A percentile compares a stretch with the other conserved stretches of the same genome.
phyloP scores from a whole-genome alignment of 2,888 invertebrate species.

The Ligdia adustata region DNA sequence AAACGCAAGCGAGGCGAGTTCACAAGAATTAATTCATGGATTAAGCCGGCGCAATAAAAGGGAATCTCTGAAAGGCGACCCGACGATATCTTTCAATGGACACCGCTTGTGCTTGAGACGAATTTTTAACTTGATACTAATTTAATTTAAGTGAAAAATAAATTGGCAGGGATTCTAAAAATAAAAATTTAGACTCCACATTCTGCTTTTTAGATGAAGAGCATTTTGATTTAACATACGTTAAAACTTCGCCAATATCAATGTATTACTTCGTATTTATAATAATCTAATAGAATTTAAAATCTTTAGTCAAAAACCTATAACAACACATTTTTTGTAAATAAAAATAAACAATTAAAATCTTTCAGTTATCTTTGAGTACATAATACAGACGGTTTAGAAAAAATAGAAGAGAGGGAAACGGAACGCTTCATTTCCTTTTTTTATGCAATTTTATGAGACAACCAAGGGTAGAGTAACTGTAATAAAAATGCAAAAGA shows the following conservation, averaged over 20 bases:
- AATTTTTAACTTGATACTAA: constrained; percentile 1
- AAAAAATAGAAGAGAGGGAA: constrained; percentile 51
- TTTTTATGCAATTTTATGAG: constrained; percentile 74
- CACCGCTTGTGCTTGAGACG: constrained; percentile 14
- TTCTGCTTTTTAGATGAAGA: too few relatives aligned
- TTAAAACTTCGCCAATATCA: too few relatives aligned
- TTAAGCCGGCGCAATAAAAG: constrained; percentile 52
- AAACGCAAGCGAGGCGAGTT: constrained; percentile 18
- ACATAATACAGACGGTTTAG: constrained; percentile 43
- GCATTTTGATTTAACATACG: too few relatives aligned
- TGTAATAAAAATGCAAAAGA: constrained; percentile 59
- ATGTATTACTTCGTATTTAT: too few relatives aligned
- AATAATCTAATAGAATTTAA: too few relatives aligned
- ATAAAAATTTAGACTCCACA: too few relatives aligned
- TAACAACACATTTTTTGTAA: too few relatives aligned
- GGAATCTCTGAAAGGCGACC: constrained; percentile 46
- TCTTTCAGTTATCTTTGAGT: too few relatives aligned
- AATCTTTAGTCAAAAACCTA: too few relatives aligned
- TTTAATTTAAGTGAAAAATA: constrained; percentile 8
- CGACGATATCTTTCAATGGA: constrained; percentile 43
- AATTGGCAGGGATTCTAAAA: too few relatives aligned
- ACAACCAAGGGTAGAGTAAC: too few relatives aligned
- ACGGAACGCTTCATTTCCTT: constrained; percentile 66
- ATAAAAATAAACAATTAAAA: constrained; percentile 15
- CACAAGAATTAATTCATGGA: constrained; percentile 52